Evolutionary conservation across 2,888 invertebrate genomes (phyloP).

Genomic region (Barypeithes pellucidus): DNA sequence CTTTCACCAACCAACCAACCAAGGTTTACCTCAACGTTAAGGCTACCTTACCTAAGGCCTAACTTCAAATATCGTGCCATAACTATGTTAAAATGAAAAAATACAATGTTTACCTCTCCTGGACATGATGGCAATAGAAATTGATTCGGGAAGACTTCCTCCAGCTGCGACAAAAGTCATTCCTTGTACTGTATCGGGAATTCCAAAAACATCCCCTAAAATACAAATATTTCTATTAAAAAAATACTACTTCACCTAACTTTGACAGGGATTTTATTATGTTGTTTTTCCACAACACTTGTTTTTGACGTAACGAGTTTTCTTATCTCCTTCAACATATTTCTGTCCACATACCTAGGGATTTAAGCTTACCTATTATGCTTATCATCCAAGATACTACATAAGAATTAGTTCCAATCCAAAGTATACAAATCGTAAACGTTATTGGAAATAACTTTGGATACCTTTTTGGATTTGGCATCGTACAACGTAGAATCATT

Average conservation of each 20-base stretch:
- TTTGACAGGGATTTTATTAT: too few species aligned
- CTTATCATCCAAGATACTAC: conserved; percentile 95
- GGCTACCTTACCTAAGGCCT: too few species aligned
- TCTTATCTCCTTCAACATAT: too few species aligned
- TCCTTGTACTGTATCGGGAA: conserved; percentile 93
- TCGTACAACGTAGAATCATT: conserved; percentile 76
- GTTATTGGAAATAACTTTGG: conserved; percentile 81
- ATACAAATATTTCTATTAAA: conserved; percentile 44
- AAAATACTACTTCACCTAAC: too few species aligned
- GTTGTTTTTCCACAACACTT: too few species aligned
- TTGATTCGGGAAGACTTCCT: conserved; percentile 89
- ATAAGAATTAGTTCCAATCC: conserved; percentile 90
- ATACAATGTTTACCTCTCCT: conserved; percentile 79
- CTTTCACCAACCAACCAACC: too few species aligned
- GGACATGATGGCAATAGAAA: conserved; percentile 89
- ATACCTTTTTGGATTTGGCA: conserved; percentile 80
- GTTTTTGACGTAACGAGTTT: too few species aligned
- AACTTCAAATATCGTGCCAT: too few species aligned
- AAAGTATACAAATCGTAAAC: conserved; percentile 89
- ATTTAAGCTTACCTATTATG: conserved; percentile 79
- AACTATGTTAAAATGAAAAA: too few species aligned
- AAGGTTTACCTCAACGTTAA: too few species aligned
- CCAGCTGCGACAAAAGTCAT: conserved; percentile 93
- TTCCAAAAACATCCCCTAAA: conserved; percentile 81
- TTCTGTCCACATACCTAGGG: neutral